These are phyloP conservation scores for Mastacembelus armatus DNA, from an alignment of 2,797 vertebrate species.

Conservation along the genomic window DNA sequence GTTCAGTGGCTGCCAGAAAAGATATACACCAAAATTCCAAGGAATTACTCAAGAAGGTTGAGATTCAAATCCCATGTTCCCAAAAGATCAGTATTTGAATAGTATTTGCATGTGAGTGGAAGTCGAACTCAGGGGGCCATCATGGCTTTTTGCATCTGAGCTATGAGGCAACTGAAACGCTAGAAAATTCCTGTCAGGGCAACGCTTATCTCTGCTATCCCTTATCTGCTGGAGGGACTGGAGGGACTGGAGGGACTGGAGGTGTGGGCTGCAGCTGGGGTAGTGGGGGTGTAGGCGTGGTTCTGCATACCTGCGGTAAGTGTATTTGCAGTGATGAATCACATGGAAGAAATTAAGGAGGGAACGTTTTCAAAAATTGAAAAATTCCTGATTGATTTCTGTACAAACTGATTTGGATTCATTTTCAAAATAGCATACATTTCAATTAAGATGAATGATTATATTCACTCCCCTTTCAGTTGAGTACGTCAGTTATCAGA, in stretches of 20 bases:
- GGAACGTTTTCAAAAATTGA: neutral
- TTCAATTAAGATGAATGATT: too few species aligned
- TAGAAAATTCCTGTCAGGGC: conserved; percentile 60
- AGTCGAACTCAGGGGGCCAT: neutral
- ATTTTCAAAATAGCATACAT: neutral
- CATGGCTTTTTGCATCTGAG: neutral
- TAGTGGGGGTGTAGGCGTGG: neutral
- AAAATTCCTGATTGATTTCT: neutral
- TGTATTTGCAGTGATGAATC: too few species aligned
- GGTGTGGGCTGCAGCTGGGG: conserved; percentile 3
- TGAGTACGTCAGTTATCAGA: neutral
- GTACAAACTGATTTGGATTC: neutral
- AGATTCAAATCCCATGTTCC: conserved; percentile 49
- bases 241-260: too few species aligned
- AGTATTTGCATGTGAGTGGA: conserved; percentile 55
- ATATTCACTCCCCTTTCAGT: too few species aligned
- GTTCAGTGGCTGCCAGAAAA: neutral
- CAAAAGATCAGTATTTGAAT: conserved; percentile 56
- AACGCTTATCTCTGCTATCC: conserved; percentile 34
- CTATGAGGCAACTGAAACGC: conserved; percentile 39
- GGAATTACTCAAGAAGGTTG: conserved; percentile 17
- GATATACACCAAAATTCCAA: neutral
- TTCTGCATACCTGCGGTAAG: neutral
- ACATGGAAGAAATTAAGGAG: neutral
- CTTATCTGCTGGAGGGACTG: conserved; percentile 41